These are phyloP conservation scores for Pelochelys cantorii DNA, from an alignment of 2,797 vertebrate species.

Conservation along the genomic window DNA sequence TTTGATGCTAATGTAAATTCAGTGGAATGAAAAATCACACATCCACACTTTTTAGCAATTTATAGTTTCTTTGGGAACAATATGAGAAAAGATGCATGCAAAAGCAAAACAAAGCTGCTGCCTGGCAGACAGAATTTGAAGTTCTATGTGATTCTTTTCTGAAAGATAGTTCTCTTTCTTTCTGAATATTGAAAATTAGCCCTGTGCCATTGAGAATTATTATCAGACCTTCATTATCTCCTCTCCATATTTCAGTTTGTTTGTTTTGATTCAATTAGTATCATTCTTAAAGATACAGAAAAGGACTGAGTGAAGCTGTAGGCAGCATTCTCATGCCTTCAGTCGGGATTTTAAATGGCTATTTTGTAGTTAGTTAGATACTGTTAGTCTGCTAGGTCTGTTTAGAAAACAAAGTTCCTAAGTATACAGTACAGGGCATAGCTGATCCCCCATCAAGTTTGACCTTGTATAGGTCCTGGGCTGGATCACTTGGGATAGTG, in stretches of 20 bases:
- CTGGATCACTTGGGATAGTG: not conserved
- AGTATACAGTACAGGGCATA: not conserved
- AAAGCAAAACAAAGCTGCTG: constrained; percentile 11
- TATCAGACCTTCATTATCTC: not conserved
- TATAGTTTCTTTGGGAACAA: not conserved
- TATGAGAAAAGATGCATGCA: not conserved
- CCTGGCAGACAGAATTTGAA: constrained; percentile 5
- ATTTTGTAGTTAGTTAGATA: not conserved
- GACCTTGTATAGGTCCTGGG: not conserved
- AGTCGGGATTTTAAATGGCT: not conserved
- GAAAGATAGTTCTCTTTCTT: constrained; percentile 17
- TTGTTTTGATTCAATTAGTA: constrained; percentile 22
- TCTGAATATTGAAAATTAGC: constrained; percentile 20
- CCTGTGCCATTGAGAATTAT: not conserved
- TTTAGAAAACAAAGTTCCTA: not conserved
- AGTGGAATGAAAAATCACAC: not conserved
- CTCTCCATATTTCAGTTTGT: not conserved
- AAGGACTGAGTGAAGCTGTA: not conserved
- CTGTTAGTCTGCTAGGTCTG: not conserved
- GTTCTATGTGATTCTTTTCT: not conserved
- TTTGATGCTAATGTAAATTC: not conserved
- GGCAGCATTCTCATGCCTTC: fast-evolving
- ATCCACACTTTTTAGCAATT: not conserved
- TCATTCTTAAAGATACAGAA: constrained; percentile 21
- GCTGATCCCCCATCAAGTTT: not conserved